Conservation (phyloP, 2,888 invertebrate species). For the Ellobium chinense region DNA sequence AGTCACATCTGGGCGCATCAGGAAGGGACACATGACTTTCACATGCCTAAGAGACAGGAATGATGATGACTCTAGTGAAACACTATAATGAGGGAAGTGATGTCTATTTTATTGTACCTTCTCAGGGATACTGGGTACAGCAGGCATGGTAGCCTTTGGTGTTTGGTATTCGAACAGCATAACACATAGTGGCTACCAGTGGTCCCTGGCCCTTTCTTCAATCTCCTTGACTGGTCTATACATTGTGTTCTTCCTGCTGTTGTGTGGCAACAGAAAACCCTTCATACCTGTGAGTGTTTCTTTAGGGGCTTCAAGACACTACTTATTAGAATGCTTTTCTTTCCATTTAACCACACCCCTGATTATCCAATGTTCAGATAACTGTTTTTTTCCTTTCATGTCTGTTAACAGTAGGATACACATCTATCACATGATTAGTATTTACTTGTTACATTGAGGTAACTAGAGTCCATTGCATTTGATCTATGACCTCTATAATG, state of each 20-base stretch:
- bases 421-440: no score
- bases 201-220: not conserved
- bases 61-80: no score
- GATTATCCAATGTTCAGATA: no score
- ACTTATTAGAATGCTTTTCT: not conserved
- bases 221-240: not conserved
- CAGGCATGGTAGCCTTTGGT: constrained; percentile 14
- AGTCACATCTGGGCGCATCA: no score
- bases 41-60: no score
- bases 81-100: not conserved
- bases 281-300: constrained; percentile 3
- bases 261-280: not conserved
- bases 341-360: not conserved
- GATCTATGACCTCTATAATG: no score
- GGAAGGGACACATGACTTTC: no score
- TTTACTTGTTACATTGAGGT: no score
- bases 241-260: not conserved
- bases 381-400: no score
- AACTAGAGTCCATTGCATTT: no score
- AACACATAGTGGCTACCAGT: not conserved
- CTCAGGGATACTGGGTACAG: constrained; percentile 9
- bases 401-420: no score
- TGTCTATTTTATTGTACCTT: no score
- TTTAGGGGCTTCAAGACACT: not conserved
- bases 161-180: not conserved